These are phyloP conservation scores for Lasioglossum marginatum DNA, from an alignment of 2,888 invertebrate genomes.

Conservation along the genomic window DNA sequence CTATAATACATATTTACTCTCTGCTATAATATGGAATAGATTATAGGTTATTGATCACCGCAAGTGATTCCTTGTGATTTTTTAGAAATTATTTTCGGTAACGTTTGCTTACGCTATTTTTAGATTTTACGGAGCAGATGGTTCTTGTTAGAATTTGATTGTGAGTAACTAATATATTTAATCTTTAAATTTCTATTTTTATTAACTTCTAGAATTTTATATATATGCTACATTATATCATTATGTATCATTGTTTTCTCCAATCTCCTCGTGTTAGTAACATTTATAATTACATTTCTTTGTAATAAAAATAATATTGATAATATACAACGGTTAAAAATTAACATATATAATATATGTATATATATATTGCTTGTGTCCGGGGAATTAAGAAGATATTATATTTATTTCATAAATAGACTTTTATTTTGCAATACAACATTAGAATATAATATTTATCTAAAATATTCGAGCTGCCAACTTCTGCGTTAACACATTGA, in stretches of 20 bases:
- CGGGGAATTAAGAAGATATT: neutral
- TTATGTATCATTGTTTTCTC: neutral
- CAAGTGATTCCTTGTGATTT: neutral
- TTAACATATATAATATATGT: neutral
- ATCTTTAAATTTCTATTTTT: neutral
- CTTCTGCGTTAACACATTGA: neutral
- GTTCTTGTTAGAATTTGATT: neutral
- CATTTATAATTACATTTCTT: neutral
- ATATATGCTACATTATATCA: neutral
- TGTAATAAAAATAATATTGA: no score
- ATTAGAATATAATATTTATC: neutral
- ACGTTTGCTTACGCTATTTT: neutral
- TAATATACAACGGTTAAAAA: neutral
- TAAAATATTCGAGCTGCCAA: neutral
- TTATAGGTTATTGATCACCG: neutral
- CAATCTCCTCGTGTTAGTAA: neutral
- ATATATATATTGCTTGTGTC: neutral
- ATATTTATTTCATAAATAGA: neutral
- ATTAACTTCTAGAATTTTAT: neutral
- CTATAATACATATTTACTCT: no score
- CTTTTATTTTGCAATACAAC: slow-evolving; percentile 5
- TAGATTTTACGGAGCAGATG: neutral
- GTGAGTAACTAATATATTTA: neutral
- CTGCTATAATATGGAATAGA: neutral
- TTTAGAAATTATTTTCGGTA: neutral